A percentile compares a stretch with the other conserved stretches of the same genome.
These are phyloP conservation scores for Cantharis rustica DNA, from an alignment of 2,888 invertebrate species.

Conservation along the genomic window DNA sequence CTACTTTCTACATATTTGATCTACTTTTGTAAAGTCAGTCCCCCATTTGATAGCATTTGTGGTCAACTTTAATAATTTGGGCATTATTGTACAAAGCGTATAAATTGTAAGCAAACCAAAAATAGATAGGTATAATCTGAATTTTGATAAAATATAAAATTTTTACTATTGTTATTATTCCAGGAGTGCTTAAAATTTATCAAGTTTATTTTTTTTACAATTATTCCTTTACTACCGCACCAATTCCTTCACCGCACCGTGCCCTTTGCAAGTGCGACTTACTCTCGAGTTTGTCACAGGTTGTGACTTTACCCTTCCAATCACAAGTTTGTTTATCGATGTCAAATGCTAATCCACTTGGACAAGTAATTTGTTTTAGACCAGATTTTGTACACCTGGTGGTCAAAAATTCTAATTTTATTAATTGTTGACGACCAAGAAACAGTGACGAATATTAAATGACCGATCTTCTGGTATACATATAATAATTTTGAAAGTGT, in stretches of 20 bases:
- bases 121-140: background rate
- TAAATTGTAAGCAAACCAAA: background rate
- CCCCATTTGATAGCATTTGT: constrained; percentile 14
- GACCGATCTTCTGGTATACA: background rate
- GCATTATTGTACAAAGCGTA: constrained; percentile 18
- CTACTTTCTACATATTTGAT: constrained; percentile 30
- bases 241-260: constrained; percentile 44
- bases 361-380: constrained; percentile 96
- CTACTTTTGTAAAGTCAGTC: constrained; percentile 23
- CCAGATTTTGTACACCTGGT: constrained; percentile 92
- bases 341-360: constrained; percentile 96
- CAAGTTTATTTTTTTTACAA: constrained; percentile 1
- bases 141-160: background rate
- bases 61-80: background rate
- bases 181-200: background rate
- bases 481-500: background rate
- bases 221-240: constrained; percentile 29
- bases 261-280: constrained; percentile 64
- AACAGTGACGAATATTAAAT: constrained; percentile 40
- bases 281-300: constrained; percentile 96
- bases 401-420: constrained; percentile 46
- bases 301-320: constrained; percentile 97
- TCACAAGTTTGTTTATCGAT: constrained; percentile 97
- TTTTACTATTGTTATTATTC: background rate
- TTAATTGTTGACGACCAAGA: constrained; percentile 43